These are phyloP conservation scores for Ceratotherium simum DNA, from an alignment of 2,113 vertebrate genomes.

Conservation along the genomic window DNA sequence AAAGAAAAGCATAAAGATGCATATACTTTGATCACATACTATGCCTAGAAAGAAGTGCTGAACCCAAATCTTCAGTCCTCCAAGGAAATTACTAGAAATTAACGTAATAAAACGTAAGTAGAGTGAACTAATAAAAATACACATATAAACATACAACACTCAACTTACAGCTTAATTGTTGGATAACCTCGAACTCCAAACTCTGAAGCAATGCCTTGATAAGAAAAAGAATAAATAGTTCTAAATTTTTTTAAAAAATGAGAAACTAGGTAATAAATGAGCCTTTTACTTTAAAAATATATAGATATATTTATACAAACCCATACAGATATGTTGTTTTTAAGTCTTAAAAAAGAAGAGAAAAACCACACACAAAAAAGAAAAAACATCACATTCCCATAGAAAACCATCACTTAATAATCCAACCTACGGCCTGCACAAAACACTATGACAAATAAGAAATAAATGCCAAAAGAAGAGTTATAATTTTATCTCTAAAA, in stretches of 20 bases:
- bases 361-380: neutral
- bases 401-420: conserved; percentile 53
- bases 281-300: conserved; percentile 58
- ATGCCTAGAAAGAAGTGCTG: conserved; percentile 16
- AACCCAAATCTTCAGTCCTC: neutral
- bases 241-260: conserved; percentile 66
- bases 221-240: conserved; percentile 79
- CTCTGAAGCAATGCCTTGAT: conserved; percentile 96
- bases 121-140: conserved; percentile 62
- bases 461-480: neutral
- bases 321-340: neutral
- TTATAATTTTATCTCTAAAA: neutral
- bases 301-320: conserved; percentile 30
- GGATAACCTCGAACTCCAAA: conserved; percentile 98
- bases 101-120: conserved; percentile 29
- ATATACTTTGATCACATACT: neutral
- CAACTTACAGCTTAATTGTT: conserved; percentile 99
- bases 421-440: neutral
- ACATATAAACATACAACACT: conserved; percentile 67
- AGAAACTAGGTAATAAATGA: conserved; percentile 68
- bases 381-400: conserved; percentile 1
- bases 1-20: neutral
- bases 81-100: neutral
- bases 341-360: conserved; percentile 39
- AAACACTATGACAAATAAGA: conserved; percentile 43